Percentiles rank a stretch among this genome's conserved stretches.
Evolutionary conservation across 2,113 vertebrate species (phyloP).

Genomic region (Crypturellus undulatus): DNA sequence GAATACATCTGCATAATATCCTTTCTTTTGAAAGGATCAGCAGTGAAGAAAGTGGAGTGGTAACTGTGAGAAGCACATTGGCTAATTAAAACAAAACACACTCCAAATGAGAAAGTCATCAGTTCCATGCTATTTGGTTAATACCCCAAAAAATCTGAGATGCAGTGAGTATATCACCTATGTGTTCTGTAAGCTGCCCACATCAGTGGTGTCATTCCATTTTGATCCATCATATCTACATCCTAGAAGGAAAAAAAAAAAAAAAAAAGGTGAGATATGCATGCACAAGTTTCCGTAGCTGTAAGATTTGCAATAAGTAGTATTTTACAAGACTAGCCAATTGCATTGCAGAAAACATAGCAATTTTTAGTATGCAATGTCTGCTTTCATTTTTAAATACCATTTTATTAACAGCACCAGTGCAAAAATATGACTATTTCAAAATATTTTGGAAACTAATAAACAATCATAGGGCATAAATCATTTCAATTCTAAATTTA

Average conservation of each 20-base stretch:
- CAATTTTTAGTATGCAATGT: not conserved
- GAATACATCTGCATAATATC: not conserved
- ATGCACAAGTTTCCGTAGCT: not conserved
- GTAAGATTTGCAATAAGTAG: not conserved
- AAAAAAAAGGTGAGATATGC: slow-evolving; percentile 19
- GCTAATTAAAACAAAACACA: not conserved
- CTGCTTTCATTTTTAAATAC: not conserved
- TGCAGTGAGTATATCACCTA: slow-evolving; percentile 81
- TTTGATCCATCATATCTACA: slow-evolving; percentile 99
- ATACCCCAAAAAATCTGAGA: not conserved
- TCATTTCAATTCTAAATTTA: not conserved
- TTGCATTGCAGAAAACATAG: not conserved
- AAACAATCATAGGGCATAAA: not conserved
- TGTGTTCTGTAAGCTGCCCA: slow-evolving; percentile 99
- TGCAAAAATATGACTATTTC: not conserved
- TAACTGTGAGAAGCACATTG: not conserved
- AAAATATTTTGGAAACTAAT: not conserved
- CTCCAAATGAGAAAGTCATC: not conserved
- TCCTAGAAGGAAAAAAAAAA: slow-evolving; percentile 80
- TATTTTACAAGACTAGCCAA: not conserved
- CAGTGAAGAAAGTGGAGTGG: not conserved
- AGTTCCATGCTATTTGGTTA: not conserved
- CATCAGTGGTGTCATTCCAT: slow-evolving; percentile 99
- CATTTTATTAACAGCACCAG: not conserved
- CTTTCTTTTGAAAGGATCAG: not conserved